Conservation (phyloP, 2,113 vertebrate genomes). For the Phylloscopus whistleri region DNA sequence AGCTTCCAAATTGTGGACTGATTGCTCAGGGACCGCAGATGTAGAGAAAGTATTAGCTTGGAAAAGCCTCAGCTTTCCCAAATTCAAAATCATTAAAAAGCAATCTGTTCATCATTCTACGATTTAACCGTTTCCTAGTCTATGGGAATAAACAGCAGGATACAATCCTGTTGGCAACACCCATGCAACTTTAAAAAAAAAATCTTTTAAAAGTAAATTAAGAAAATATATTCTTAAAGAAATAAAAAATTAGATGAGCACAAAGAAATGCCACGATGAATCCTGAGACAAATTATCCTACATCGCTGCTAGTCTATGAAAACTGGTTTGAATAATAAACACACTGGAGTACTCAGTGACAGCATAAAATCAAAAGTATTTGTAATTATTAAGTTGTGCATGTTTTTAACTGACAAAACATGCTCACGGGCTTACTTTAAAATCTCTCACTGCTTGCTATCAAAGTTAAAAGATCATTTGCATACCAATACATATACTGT, state of each 20-base stretch:
- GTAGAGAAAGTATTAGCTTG: slow-evolving; percentile 5
- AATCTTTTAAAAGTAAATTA: slow-evolving; percentile 15
- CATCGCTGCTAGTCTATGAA: not conserved
- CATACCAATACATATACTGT: slow-evolving; percentile 76
- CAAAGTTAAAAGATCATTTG: slow-evolving; percentile 78
- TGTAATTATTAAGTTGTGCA: slow-evolving; percentile 56
- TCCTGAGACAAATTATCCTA: slow-evolving; percentile 62
- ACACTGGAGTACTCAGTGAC: slow-evolving; percentile 43
- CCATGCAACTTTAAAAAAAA: not conserved
- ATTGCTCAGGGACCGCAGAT: slow-evolving; percentile 34
- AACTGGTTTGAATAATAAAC: slow-evolving; percentile 41
- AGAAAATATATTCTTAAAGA: slow-evolving; percentile 40
- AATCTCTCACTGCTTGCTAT: slow-evolving; percentile 75
- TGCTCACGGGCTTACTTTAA: slow-evolving; percentile 69
- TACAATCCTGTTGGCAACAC: slow-evolving; percentile 27
- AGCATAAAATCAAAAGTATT: slow-evolving; percentile 59
- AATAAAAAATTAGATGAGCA: slow-evolving; percentile 35
- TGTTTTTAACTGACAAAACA: slow-evolving; percentile 75
- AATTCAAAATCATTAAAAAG: slow-evolving; percentile 31
- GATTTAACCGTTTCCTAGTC: slow-evolving; percentile 34
- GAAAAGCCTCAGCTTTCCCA: slow-evolving; percentile 30
- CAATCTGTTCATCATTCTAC: slow-evolving; percentile 30
- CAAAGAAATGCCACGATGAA: slow-evolving; percentile 33
- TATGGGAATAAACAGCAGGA: slow-evolving; percentile 52
- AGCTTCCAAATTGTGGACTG: slow-evolving; percentile 38